Percentiles rank a stretch among this genome's conserved stretches.
Conservation (phyloP, 2,797 vertebrate species). For the Chrosomus eos region DNA sequence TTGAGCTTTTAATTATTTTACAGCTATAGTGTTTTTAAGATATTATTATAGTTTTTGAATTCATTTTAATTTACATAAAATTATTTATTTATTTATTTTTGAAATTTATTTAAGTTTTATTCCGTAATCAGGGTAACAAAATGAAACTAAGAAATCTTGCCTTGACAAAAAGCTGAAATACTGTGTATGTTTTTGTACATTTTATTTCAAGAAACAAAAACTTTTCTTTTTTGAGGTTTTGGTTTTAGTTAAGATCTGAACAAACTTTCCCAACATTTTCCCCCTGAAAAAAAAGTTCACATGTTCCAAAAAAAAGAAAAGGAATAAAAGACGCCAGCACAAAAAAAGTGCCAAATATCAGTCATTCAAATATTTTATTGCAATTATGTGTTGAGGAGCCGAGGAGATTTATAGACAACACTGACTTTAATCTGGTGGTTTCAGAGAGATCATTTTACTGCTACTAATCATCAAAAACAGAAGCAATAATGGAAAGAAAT, state of each 20-base stretch:
- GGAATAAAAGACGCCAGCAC: background rate
- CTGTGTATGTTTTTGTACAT: background rate
- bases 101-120: background rate
- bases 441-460: background rate
- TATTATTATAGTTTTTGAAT: background rate
- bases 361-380: background rate
- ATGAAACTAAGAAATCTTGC: background rate
- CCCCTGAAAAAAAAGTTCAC: background rate
- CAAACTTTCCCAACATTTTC: background rate
- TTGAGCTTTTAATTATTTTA: background rate
- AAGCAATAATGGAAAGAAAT: background rate
- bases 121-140: background rate
- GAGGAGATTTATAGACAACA: background rate
- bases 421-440: background rate
- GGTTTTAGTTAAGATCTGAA: background rate
- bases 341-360: background rate
- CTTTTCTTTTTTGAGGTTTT: background rate
- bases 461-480: background rate
- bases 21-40: background rate
- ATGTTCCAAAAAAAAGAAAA: background rate
- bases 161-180: background rate
- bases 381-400: background rate
- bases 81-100: background rate
- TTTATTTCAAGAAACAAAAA: background rate
- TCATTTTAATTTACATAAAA: background rate